Evolutionary conservation across 2,888 invertebrate species (phyloP).

Genomic region (Oxystoma pomonae): DNA sequence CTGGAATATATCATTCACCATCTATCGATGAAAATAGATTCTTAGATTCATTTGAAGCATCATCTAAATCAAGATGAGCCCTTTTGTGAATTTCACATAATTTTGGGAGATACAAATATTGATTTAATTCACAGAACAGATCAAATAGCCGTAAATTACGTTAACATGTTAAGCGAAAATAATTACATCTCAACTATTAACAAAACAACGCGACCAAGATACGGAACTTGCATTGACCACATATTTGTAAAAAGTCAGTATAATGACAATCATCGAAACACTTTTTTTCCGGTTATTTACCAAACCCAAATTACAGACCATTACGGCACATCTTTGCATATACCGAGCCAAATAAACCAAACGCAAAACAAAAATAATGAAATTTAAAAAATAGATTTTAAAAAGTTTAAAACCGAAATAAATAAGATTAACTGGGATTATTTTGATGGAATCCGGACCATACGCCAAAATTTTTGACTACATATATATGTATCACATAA

Average conservation of each 20-base stretch:
- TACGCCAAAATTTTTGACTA: too few relatives aligned
- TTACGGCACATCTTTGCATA: background rate
- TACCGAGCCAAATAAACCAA: background rate
- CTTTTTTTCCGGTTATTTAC: background rate
- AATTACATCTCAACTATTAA: background rate
- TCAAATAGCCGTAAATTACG: background rate
- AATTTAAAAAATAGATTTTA: background rate
- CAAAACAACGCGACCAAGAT: background rate
- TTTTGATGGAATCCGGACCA: too few relatives aligned
- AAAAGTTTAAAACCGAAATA: too few relatives aligned
- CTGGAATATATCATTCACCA: background rate
- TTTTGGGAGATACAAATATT: background rate
- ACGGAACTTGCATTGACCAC: background rate
- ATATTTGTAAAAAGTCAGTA: background rate
- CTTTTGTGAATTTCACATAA: background rate
- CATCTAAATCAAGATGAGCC: background rate
- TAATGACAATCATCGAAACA: background rate
- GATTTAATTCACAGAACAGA: background rate
- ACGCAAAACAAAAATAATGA: background rate
- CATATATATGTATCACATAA: too few relatives aligned
- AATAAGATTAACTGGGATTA: too few relatives aligned
- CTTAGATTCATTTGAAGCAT: background rate
- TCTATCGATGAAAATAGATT: background rate
- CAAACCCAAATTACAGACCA: background rate
- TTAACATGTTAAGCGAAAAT: background rate